phyloP scores from a whole-genome alignment of 2,797 vertebrate species.

The Siniperca obscura region DNA sequence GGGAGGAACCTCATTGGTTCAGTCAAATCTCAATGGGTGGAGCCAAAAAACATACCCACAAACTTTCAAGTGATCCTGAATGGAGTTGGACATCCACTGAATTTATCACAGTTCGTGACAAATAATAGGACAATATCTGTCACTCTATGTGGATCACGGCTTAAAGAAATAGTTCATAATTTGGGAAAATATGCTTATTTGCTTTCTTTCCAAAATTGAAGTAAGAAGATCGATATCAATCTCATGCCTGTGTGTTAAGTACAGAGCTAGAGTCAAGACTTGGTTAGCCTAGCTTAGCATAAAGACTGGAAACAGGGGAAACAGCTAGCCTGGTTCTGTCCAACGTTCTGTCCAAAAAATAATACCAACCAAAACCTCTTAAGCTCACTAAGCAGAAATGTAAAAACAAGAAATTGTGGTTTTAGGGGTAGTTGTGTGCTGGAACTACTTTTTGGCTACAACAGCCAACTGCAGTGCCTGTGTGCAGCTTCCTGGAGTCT shows the following conservation, averaged over 20 bases:
- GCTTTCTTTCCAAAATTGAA: not conserved
- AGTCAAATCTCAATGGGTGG: constrained; percentile 1
- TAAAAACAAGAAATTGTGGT: constrained; percentile 10
- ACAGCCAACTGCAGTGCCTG: not conserved
- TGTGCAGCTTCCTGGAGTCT: not conserved
- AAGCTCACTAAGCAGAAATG: not conserved
- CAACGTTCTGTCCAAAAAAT: not conserved
- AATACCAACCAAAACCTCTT: not conserved
- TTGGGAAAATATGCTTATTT: not conserved
- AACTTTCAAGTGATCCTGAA: not conserved
- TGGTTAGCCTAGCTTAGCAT: not conserved
- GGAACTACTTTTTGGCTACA: not conserved
- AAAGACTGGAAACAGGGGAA: not conserved
- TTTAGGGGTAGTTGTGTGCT: not conserved
- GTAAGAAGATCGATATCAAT: not conserved
- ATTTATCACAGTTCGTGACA: not conserved
- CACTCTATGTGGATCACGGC: not conserved
- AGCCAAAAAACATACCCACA: not conserved
- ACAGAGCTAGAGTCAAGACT: not conserved
- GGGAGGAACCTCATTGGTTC: not conserved
- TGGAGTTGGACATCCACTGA: not conserved
- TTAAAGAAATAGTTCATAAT: not conserved
- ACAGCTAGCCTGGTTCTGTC: not conserved
- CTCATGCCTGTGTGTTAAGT: not conserved
- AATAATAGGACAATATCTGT: not conserved